phyloP scores from a whole-genome alignment of 2,888 invertebrate genomes.

The Deladenus siricidicola region DNA sequence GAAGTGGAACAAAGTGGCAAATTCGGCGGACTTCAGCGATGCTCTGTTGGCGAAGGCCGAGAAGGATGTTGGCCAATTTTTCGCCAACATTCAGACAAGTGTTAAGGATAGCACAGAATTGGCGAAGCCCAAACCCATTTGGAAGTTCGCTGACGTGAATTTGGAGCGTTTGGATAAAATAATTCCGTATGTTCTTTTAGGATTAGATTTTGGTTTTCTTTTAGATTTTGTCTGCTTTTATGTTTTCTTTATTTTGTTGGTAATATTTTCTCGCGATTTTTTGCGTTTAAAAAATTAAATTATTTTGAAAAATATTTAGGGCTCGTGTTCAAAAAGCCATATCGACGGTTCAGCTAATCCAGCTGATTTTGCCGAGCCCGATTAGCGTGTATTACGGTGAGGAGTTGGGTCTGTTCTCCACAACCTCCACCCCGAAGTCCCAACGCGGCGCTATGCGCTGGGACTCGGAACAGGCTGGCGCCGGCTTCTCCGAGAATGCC shows the following conservation, averaged over 20 bases:
- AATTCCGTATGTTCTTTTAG: no score
- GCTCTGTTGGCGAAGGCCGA: no score
- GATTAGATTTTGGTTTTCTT: no score
- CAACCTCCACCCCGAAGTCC: not conserved
- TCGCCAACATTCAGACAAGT: no score
- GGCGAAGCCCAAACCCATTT: no score
- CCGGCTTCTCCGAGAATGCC: slow-evolving; percentile 13
- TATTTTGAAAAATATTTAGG: no score
- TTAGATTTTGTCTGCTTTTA: no score
- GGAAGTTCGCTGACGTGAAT: not conserved
- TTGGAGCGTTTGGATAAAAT: not conserved
- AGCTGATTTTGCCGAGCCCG: slow-evolving; percentile 71
- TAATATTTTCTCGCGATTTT: no score
- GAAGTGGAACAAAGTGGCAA: not conserved
- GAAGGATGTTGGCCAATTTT: no score
- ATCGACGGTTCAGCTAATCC: slow-evolving; percentile 68
- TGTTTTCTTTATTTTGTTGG: no score
- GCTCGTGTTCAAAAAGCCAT: slow-evolving; percentile 12
- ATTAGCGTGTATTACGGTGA: slow-evolving; percentile 79
- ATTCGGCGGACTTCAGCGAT: not conserved
- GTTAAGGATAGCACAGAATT: no score
- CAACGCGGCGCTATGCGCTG: slow-evolving; percentile 22
- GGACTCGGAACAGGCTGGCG: slow-evolving; percentile 12
- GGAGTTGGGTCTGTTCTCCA: slow-evolving; percentile 67
- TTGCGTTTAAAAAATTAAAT: no score